Conservation (phyloP, 2,797 vertebrate species). For the Trichosurus vulpecula region DNA sequence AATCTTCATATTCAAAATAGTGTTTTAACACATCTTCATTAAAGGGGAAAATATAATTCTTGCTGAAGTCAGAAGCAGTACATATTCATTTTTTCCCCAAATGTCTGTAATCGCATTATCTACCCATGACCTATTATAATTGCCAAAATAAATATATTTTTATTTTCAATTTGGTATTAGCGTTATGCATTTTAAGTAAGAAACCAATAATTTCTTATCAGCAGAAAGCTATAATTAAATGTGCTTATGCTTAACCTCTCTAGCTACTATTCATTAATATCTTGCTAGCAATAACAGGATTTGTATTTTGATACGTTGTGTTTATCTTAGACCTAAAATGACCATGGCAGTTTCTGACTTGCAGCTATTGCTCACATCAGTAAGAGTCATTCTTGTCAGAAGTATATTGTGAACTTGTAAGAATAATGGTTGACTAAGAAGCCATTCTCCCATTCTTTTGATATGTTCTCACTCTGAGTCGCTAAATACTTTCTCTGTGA, state of each 20-base stretch:
- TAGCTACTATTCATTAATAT: slow-evolving; percentile 80
- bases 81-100: slow-evolving; percentile 65
- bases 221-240: slow-evolving; percentile 80
- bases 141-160: slow-evolving; percentile 74
- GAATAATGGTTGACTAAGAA: background rate
- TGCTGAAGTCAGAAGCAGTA: slow-evolving; percentile 47
- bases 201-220: slow-evolving; percentile 80
- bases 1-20: slow-evolving; percentile 61
- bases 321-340: slow-evolving; percentile 73
- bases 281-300: slow-evolving; percentile 66
- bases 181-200: slow-evolving; percentile 61
- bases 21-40: slow-evolving; percentile 32
- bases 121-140: slow-evolving; percentile 68
- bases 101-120: slow-evolving; percentile 66
- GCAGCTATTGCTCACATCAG: slow-evolving; percentile 45
- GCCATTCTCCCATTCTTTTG: slow-evolving; percentile 38
- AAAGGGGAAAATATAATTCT: slow-evolving; percentile 33
- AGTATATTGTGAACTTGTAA: slow-evolving; percentile 9
- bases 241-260: slow-evolving; percentile 85
- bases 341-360: slow-evolving; percentile 70
- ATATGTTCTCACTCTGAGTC: background rate
- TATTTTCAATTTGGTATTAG: slow-evolving; percentile 77
- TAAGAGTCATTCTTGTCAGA: slow-evolving; percentile 43
- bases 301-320: slow-evolving; percentile 76
- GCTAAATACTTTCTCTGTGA: background rate